A percentile compares a stretch with the other conserved stretches of the same genome.
Evolutionary conservation across 1,140 invertebrate genomes (phyloP).

Genomic region (Leptinotarsa lineolata): DNA sequence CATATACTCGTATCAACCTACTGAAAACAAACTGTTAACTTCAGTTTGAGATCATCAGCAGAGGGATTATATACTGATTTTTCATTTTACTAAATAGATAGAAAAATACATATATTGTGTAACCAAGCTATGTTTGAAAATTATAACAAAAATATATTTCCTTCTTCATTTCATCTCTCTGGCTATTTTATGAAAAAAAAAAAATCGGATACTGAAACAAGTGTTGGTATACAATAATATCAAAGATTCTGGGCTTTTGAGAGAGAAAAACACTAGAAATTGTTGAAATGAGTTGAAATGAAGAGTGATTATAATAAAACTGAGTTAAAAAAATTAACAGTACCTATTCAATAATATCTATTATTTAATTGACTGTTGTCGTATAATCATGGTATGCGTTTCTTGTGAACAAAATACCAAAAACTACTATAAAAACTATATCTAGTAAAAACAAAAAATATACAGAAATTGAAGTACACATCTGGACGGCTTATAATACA

Average conservation of each 20-base stretch:
- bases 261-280: constrained; percentile 19
- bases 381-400: not conserved
- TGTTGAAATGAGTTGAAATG: not conserved
- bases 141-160: too few relatives aligned
- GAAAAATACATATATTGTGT: too few relatives aligned
- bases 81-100: too few relatives aligned
- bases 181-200: too few relatives aligned
- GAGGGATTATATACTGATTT: too few relatives aligned
- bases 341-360: not conserved
- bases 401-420: not conserved
- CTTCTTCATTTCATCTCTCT: too few relatives aligned
- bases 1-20: too few relatives aligned
- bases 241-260: constrained; percentile 22
- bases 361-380: constrained; percentile 11
- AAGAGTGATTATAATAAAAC: not conserved
- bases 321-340: not conserved
- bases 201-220: too few relatives aligned
- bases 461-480: constrained; percentile 10
- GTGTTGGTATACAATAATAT: too few relatives aligned
- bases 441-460: not conserved
- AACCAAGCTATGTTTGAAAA: too few relatives aligned
- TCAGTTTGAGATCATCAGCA: too few relatives aligned
- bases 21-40: too few relatives aligned
- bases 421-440: constrained; percentile 19
- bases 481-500: constrained; percentile 18